phyloP scores from a whole-genome alignment of 2,113 vertebrate genomes.

The Eulemur macaco region DNA sequence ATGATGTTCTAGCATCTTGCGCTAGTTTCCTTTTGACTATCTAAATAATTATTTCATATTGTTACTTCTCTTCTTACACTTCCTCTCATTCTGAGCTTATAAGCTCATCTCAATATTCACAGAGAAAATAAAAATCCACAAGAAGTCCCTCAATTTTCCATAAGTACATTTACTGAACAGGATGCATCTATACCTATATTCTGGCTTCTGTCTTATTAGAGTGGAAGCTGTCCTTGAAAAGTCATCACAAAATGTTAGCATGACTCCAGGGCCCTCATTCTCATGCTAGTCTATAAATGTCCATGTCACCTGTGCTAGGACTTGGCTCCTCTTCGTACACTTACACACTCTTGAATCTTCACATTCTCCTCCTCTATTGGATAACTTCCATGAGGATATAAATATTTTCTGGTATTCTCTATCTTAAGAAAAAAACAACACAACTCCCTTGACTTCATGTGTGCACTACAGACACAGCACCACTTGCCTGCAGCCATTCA shows the following conservation, averaged over 20 bases:
- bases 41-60: too few relatives aligned
- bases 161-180: neutral
- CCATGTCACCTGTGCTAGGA: neutral
- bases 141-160: neutral
- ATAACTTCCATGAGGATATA: too few relatives aligned
- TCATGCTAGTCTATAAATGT: accelerated
- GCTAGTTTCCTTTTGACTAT: neutral
- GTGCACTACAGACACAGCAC: neutral
- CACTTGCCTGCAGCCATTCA: neutral
- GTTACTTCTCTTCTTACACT: neutral
- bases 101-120: neutral
- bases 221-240: neutral
- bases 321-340: neutral
- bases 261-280: neutral
- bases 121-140: neutral
- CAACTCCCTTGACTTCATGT: neutral
- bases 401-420: neutral
- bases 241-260: accelerated
- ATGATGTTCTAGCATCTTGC: neutral
- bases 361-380: neutral
- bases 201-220: neutral
- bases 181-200: neutral
- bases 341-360: neutral
- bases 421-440: neutral
- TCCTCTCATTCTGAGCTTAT: neutral